phyloP scores from a whole-genome alignment of 2,888 invertebrate genomes.

The Palloptera scutellata region DNA sequence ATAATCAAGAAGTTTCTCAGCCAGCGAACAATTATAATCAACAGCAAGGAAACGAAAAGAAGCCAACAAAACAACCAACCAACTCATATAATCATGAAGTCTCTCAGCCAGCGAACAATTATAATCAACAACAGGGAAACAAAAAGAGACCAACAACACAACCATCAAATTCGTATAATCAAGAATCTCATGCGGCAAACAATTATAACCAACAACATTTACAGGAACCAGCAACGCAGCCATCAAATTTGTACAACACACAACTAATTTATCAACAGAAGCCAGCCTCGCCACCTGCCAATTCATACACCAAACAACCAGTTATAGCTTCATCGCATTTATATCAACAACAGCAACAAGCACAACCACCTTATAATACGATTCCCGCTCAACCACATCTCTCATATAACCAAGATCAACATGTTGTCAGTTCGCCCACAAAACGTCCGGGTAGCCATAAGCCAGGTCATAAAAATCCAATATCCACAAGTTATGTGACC shows the following conservation, averaged over 20 bases:
- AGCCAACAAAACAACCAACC: slow-evolving; percentile 14
- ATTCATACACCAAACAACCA: not conserved
- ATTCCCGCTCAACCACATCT: slow-evolving; percentile 33
- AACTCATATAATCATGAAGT: slow-evolving; percentile 21
- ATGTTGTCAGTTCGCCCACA: slow-evolving; percentile 43
- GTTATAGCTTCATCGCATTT: slow-evolving; percentile 7
- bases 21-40: slow-evolving; percentile 1
- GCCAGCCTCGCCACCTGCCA: not conserved
- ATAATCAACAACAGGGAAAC: not conserved
- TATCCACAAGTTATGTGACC: slow-evolving; percentile 66
- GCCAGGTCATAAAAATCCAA: slow-evolving; percentile 49
- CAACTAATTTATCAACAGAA: not conserved
- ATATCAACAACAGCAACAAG: slow-evolving; percentile 26
- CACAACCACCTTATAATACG: slow-evolving; percentile 28
- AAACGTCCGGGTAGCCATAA: slow-evolving; percentile 40
- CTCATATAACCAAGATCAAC: slow-evolving; percentile 41
- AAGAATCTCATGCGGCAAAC: not conserved
- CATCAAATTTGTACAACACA: not conserved
- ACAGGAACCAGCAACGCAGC: slow-evolving; percentile 5
- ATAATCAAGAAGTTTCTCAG: not conserved
- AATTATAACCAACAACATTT: not conserved
- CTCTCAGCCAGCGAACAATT: not conserved
- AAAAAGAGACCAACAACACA: slow-evolving; percentile 12
- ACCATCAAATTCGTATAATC: slow-evolving; percentile 5
- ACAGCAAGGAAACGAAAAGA: slow-evolving; percentile 14